phyloP scores from a whole-genome alignment of 2,113 vertebrate genomes.

The Steatornis caripensis region DNA sequence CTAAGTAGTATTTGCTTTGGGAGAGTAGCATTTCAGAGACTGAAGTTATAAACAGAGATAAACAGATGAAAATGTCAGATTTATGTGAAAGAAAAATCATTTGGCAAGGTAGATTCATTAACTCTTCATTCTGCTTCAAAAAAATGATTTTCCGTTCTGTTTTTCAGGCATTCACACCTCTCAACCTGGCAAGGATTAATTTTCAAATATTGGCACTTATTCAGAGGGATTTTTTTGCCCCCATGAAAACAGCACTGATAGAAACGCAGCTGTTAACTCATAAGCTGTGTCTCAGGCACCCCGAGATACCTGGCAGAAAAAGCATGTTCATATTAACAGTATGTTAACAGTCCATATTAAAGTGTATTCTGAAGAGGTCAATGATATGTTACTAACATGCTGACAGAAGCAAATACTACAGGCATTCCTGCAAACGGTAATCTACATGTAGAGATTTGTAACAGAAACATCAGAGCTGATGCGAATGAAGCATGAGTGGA shows the following conservation, averaged over 20 bases:
- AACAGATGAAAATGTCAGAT: background rate
- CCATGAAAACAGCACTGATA: background rate
- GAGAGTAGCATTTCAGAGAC: background rate
- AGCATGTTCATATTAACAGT: background rate
- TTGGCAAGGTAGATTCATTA: slow-evolving; percentile 24
- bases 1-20: background rate
- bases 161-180: background rate
- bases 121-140: background rate
- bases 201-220: background rate
- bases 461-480: background rate
- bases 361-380: background rate
- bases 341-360: too few species aligned
- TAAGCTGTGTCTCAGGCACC: background rate
- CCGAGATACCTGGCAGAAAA: background rate
- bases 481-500: background rate
- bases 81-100: background rate
- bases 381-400: background rate
- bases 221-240: background rate
- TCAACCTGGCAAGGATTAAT: background rate
- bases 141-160: background rate
- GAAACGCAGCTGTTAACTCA: background rate
- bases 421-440: background rate
- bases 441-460: background rate
- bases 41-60: background rate
- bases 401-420: background rate